phyloP scores from a whole-genome alignment of 2,113 vertebrate genomes.

The Callithrix jacchus region DNA sequence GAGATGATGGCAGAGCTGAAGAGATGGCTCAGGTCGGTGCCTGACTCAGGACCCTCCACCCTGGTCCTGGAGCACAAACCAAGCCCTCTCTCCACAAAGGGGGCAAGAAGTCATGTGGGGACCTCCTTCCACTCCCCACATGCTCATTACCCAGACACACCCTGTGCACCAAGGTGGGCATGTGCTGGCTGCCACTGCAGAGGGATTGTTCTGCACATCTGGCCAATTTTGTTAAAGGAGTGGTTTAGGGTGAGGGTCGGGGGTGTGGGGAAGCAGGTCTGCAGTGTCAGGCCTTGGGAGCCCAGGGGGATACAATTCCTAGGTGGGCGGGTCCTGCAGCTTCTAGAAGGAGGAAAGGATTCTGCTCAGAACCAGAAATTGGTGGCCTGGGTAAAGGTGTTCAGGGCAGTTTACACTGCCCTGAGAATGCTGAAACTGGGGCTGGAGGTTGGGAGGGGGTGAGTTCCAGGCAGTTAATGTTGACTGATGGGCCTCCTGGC shows the following conservation, averaged over 20 bases:
- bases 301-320: not conserved
- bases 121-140: not conserved
- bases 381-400: not conserved
- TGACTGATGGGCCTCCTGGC: not conserved
- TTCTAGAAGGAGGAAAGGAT: not conserved
- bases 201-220: not conserved
- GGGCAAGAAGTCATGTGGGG: not conserved
- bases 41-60: not conserved
- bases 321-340: not conserved
- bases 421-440: not conserved
- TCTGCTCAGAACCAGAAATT: conserved; percentile 32
- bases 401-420: not conserved
- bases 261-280: not conserved
- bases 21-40: not conserved
- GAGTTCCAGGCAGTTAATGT: not conserved
- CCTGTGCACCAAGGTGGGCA: rapidly evolving
- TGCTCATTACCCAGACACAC: not conserved
- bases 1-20: not conserved
- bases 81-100: not conserved
- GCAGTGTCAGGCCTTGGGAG: not conserved
- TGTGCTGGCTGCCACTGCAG: rapidly evolving
- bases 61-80: not conserved
- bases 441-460: not conserved
- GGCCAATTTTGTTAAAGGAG: not conserved
- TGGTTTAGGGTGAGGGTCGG: not conserved